Base-by-base conservation (phyloP, 2,113 vertebrate genomes). In the Vanacampus margaritifer region DNA sequence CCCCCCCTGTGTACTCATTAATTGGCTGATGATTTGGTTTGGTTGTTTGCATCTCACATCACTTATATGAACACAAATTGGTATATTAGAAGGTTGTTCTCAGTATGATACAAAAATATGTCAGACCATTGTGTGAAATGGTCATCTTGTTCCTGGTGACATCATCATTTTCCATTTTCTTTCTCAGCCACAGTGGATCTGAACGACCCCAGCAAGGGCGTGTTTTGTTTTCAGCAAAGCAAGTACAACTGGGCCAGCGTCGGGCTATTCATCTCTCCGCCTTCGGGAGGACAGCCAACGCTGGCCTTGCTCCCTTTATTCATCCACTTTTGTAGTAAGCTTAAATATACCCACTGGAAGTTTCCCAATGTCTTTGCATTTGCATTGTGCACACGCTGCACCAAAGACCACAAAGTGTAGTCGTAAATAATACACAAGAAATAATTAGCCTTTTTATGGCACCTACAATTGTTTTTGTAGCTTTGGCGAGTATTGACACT, bases 1-100 rank as follows among this genome's bases (percentile, higher is more conserved):
- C 82, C 64, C 69, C 75, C 53, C 46, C 53, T 9, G 39, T 62
- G 59, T 69, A 67, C 75, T 87, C 82, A 82, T 86, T 83, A 90
- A 88, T 87, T 80, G 85, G 74, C 69, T 68, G 71, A 81, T 75
- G 73, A 58, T 60, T 32, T 32, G 28, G 2, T 32, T 32, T 32
- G 28, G 28, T 32, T 32, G 28, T 32, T 32, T 32, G 4, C 28
- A 32, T 32, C 28, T 32, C 28, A 32, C 28, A 4, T 32, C 28
- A 32, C 2, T 32, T 32, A 2, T 32, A 32, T 32, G 28, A 32
- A 32, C 28, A 32, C 28, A 32, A 32, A 32, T 32, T 32, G 4
- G 28, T 32, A 32, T 32, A 32, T 32, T 32, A 32, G 28, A 32
- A 32, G 28, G 28, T 32, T 32, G 2, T 32, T 32, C 28, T 32